A percentile compares a stretch with the other conserved stretches of the same genome.
phyloP scores from a whole-genome alignment of 2,797 vertebrate genomes.

The Urophycis tenuis region DNA sequence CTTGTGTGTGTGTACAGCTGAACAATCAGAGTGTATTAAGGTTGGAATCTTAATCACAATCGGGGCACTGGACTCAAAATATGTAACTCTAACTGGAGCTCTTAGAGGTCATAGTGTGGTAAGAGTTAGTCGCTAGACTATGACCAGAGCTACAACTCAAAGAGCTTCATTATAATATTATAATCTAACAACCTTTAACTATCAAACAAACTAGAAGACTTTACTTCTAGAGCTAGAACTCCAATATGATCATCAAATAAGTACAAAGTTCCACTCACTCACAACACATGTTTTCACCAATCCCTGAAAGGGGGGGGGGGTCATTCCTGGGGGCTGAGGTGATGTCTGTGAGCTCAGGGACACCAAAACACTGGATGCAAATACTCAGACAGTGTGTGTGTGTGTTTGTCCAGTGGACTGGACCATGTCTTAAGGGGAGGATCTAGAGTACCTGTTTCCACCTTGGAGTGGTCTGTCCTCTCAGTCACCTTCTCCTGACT shows the following conservation, averaged over 20 bases:
- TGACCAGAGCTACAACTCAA: no score
- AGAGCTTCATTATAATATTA: no score
- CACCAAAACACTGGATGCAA: no score
- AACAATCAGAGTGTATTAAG: conserved; percentile 45
- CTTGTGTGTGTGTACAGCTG: conserved; percentile 60
- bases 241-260: no score
- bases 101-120: no score
- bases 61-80: conserved; percentile 11
- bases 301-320: conserved; percentile 14
- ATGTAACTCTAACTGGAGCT: background rate
- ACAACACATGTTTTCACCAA: no score
- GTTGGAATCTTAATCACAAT: conserved; percentile 34
- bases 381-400: no score
- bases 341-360: conserved; percentile 16
- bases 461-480: conserved; percentile 92
- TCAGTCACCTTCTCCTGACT: conserved; percentile 96
- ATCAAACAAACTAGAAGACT: no score
- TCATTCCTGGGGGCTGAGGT: conserved; percentile 29
- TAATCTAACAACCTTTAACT: no score
- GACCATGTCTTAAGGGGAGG: background rate
- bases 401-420: background rate
- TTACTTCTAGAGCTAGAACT: no score
- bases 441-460: conserved; percentile 85
- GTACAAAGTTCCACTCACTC: no score
- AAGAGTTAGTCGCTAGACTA: no score